Evolutionary conservation across 1,140 invertebrate genomes (phyloP).

Genomic region (Lerema accius): DNA sequence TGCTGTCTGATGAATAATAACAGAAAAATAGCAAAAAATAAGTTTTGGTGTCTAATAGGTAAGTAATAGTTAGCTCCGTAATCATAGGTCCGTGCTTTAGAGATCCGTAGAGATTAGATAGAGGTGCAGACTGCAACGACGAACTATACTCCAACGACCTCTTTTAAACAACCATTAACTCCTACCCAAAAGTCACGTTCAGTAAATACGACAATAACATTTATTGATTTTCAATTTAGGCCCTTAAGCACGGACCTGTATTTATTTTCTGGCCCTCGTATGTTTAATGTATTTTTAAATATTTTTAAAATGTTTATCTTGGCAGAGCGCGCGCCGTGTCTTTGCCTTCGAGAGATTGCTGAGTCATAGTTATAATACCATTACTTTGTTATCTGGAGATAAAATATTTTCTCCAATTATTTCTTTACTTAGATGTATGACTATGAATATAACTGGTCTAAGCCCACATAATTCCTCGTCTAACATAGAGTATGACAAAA

Average conservation of each 20-base stretch:
- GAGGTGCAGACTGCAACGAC: neutral
- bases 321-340: conserved; percentile 2
- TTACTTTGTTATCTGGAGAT: neutral
- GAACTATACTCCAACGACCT: conserved; percentile 26
- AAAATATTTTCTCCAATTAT: neutral
- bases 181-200: conserved; percentile 53
- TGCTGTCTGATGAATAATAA: too few species aligned
- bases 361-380: conserved; percentile 11
- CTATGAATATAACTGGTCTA: neutral
- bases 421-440: neutral
- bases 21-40: too few species aligned
- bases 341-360: conserved; percentile 23
- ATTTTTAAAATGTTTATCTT: conserved; percentile 52
- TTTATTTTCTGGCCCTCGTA: conserved; percentile 46
- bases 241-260: conserved; percentile 60
- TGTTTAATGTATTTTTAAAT: conserved; percentile 68
- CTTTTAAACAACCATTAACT: conserved; percentile 38
- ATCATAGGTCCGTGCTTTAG: too few species aligned
- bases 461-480: too few species aligned
- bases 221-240: conserved; percentile 52
- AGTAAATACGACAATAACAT: conserved; percentile 47
- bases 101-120: neutral
- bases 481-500: too few species aligned
- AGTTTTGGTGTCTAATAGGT: too few species aligned
- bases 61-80: too few species aligned